A percentile compares a stretch with the other conserved stretches of the same genome.
These are phyloP conservation scores for Chrysolina haemoptera DNA, from an alignment of 2,888 invertebrate species.

Conservation along the genomic window DNA sequence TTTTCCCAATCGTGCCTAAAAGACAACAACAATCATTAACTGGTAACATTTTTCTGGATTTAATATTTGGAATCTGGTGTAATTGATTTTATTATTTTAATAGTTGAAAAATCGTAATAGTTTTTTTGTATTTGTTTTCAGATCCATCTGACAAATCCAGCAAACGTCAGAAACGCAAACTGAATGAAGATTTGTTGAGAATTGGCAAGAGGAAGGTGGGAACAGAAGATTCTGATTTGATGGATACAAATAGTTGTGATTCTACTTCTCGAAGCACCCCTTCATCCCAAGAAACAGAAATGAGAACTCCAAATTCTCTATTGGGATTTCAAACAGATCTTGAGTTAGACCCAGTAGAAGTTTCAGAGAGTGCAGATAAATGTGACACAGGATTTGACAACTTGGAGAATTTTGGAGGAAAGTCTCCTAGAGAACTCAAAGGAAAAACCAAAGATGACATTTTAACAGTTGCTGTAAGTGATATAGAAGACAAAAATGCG, in stretches of 20 bases:
- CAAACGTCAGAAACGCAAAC: conserved; percentile 56
- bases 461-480: conserved; percentile 65
- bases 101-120: not conserved
- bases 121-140: conserved; percentile 27
- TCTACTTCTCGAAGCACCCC: conserved; percentile 76
- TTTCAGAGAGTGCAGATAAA: conserved; percentile 71
- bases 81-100: no score
- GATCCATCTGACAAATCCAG: conserved; percentile 47
- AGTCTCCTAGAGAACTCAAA: conserved; percentile 53
- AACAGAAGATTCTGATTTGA: conserved; percentile 73
- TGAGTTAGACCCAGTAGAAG: conserved; percentile 77
- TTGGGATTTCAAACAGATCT: conserved; percentile 76
- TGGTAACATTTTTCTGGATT: no score
- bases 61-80: no score
- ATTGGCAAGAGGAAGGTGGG: conserved; percentile 73
- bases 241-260: conserved; percentile 78
- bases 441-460: conserved; percentile 69
- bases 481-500: conserved; percentile 70
- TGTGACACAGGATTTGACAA: conserved; percentile 74
- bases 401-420: conserved; percentile 74
- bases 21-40: no score
- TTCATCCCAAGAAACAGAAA: conserved; percentile 70
- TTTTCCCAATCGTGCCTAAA: no score
- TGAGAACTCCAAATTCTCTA: conserved; percentile 71
- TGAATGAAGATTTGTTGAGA: conserved; percentile 59